A percentile compares a stretch with the other conserved stretches of the same genome.
phyloP scores from a whole-genome alignment of 2,113 vertebrate genomes.

The Rhinogobius similis region DNA sequence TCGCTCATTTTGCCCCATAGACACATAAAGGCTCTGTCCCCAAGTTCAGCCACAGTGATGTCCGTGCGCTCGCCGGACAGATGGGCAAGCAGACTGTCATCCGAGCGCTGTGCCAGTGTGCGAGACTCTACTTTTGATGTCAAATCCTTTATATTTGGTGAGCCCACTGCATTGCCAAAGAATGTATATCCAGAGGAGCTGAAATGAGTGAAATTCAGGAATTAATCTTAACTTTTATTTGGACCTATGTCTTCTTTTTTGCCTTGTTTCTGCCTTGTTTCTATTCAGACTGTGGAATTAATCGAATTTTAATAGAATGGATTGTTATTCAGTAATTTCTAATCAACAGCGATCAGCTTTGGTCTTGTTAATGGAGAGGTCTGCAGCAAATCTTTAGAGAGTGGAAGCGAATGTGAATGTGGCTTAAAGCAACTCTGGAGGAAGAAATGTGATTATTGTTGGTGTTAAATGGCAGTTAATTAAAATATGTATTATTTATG shows the following conservation, averaged over 20 bases:
- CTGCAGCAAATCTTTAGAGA: no score
- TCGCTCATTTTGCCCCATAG: not conserved
- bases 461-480: no score
- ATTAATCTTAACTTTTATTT: no score
- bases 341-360: no score
- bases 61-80: conserved; percentile 32
- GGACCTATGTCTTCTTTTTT: no score
- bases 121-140: conserved; percentile 22
- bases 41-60: conserved; percentile 39
- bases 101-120: conserved; percentile 21
- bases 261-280: no score
- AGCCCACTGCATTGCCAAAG: not conserved
- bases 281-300: not conserved
- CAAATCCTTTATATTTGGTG: conserved; percentile 49
- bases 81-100: conserved; percentile 58
- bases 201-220: not conserved
- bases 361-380: no score
- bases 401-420: no score
- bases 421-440: no score
- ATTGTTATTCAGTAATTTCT: no score
- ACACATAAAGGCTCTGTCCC: conserved; percentile 29
- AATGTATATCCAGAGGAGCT: not conserved
- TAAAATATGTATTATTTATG: no score
- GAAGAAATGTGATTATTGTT: no score
- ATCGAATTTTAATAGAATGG: not conserved